A percentile compares a stretch with the other conserved stretches of the same genome.
phyloP scores from a whole-genome alignment of 2,113 vertebrate species.

The Pogona vitticeps region DNA sequence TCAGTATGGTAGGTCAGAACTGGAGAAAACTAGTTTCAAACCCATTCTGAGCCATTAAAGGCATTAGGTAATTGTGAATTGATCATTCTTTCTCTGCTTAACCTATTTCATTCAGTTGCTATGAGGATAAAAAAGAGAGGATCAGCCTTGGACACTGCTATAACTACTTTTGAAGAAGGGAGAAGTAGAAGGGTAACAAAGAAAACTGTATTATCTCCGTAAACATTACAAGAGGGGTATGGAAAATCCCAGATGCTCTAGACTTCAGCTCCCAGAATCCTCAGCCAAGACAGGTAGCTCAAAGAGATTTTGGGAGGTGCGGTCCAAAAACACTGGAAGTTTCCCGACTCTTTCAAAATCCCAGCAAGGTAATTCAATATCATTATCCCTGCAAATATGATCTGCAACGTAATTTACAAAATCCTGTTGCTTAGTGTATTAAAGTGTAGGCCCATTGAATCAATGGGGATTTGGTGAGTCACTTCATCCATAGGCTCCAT shows the following conservation, averaged over 20 bases:
- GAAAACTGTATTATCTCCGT: not conserved
- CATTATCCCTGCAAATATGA: not conserved
- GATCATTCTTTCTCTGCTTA: not conserved
- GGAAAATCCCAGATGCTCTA: no score
- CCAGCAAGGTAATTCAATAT: not conserved
- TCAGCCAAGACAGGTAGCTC: no score
- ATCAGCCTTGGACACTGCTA: not conserved
- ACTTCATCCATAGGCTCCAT: no score
- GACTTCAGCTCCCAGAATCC: no score
- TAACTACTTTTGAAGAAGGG: not conserved
- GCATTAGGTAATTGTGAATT: no score
- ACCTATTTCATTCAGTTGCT: not conserved
- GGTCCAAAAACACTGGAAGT: no score
- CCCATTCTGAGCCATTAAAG: no score
- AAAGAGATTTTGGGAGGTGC: no score
- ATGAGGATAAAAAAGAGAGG: not conserved
- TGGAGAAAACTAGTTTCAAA: not conserved
- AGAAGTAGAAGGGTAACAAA: not conserved
- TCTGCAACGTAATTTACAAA: not conserved
- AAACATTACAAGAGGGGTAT: not conserved
- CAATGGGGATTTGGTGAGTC: no score
- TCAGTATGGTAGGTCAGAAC: not conserved
- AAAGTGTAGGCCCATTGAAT: no score
- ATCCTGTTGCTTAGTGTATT: not conserved
- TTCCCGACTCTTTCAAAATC: no score